Percentiles rank a stretch among this genome's conserved stretches.
These are phyloP conservation scores for Oxystoma pomonae DNA, from an alignment of 2,888 invertebrate species.

Conservation along the genomic window DNA sequence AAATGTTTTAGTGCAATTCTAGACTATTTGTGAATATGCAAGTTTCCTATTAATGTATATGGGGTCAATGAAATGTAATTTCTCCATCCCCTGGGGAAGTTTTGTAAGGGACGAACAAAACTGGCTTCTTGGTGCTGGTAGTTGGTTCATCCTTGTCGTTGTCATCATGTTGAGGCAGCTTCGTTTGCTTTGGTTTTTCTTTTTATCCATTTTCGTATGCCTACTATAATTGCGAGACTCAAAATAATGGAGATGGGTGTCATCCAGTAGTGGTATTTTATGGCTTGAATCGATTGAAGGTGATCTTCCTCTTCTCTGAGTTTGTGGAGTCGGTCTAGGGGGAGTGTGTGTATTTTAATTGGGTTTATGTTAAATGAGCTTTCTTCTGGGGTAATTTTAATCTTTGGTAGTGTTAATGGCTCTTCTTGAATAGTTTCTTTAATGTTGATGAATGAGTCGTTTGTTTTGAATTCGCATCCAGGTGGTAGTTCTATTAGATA, in stretches of 20 bases:
- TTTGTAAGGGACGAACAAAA: neutral
- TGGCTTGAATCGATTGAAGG: neutral
- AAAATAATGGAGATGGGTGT: neutral
- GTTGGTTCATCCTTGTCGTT: neutral
- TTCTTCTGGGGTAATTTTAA: neutral
- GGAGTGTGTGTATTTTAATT: constrained; percentile 5
- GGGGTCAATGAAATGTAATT: neutral
- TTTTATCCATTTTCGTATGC: neutral
- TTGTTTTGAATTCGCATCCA: constrained; percentile 8
- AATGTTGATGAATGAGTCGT: constrained; percentile 6
- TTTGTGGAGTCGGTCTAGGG: constrained; percentile 10
- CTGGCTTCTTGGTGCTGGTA: neutral
- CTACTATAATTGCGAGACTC: neutral
- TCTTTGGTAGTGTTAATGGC: constrained; percentile 9
- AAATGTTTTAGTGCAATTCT: neutral
- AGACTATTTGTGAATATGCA: neutral
- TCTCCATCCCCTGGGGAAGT: neutral
- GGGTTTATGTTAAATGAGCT: neutral
- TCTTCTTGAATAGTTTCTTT: constrained; percentile 8
- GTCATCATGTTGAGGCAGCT: neutral
- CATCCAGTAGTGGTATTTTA: neutral
- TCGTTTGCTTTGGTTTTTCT: neutral
- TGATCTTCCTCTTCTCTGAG: neutral
- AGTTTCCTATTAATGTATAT: neutral
- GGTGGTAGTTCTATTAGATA: constrained; percentile 12